These are phyloP conservation scores for Zosterops borbonicus DNA, from an alignment of 2,113 vertebrate species.

Conservation along the genomic window DNA sequence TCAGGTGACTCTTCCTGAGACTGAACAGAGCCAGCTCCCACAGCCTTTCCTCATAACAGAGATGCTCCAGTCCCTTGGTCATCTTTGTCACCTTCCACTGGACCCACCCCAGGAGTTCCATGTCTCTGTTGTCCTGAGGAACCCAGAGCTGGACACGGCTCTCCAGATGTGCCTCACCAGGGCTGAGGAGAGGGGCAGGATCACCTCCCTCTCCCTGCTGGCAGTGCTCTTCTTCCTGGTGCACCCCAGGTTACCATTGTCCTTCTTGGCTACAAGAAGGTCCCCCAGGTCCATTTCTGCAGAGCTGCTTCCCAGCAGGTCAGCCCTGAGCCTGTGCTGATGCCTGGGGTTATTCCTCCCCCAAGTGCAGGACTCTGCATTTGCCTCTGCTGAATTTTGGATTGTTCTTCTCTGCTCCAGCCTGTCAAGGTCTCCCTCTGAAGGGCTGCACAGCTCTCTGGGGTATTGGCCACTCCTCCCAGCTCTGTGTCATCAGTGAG, in stretches of 20 bases:
- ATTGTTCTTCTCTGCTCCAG: background rate
- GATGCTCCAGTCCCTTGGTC: background rate
- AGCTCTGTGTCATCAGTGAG: background rate
- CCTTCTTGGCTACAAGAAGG: background rate
- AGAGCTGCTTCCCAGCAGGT: background rate
- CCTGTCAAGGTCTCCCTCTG: background rate
- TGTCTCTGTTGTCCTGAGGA: background rate
- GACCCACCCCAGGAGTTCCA: background rate
- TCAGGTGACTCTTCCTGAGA: accelerated
- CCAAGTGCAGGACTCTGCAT: background rate
- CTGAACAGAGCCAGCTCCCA: background rate
- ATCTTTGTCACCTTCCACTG: background rate
- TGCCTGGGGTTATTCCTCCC: background rate
- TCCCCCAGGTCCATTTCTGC: background rate
- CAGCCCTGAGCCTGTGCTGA: background rate
- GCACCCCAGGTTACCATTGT: background rate
- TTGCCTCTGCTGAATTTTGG: background rate
- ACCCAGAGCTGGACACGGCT: background rate
- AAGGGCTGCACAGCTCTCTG: background rate
- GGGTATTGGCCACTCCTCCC: too few relatives aligned
- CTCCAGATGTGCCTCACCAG: background rate
- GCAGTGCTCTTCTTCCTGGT: background rate
- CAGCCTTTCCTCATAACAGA: background rate
- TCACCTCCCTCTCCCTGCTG: background rate
- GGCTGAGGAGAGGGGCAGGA: background rate